Percentiles rank a stretch among this genome's conserved stretches.
Conservation (phyloP, 2,888 invertebrate genomes). For the Serripes groenlandicus region DNA sequence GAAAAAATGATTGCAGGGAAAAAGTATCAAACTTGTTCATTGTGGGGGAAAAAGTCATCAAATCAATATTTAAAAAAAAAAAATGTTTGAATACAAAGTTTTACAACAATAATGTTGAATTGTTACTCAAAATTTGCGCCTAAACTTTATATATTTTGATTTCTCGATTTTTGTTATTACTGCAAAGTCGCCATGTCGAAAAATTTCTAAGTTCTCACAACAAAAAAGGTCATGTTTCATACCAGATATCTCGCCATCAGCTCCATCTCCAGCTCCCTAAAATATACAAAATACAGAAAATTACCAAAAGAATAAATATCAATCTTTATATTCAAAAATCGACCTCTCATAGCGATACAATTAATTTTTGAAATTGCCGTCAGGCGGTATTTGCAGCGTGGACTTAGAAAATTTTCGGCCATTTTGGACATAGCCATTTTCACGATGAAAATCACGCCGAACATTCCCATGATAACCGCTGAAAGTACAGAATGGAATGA, state of each 20-base stretch:
- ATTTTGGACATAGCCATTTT: conserved; percentile 81
- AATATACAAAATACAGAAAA: conserved; percentile 22
- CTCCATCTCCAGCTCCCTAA: conserved; percentile 57
- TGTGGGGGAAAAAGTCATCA: no score
- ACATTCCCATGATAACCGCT: conserved; percentile 48
- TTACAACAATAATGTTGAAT: no score
- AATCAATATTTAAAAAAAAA: no score
- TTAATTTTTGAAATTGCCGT: conserved; percentile 4
- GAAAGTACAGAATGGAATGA: neutral
- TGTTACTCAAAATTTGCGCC: no score
- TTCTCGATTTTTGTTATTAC: neutral
- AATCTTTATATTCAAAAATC: neutral
- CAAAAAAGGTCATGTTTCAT: conserved; percentile 50
- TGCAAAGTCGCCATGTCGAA: conserved; percentile 13
- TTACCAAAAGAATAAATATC: neutral
- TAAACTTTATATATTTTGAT: neutral
- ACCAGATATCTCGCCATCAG: conserved; percentile 60
- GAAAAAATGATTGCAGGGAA: no score
- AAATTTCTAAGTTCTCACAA: conserved; percentile 57
- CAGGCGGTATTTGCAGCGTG: conserved; percentile 49
- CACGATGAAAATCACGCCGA: conserved; percentile 45
- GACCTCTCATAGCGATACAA: neutral
- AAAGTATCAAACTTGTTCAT: no score
- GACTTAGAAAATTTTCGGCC: conserved; percentile 84
- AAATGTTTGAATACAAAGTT: no score